A percentile compares a stretch with the other conserved stretches of the same genome.
These are phyloP conservation scores for Yponomeuta sedellus DNA, from an alignment of 2,888 invertebrate species.

Conservation along the genomic window DNA sequence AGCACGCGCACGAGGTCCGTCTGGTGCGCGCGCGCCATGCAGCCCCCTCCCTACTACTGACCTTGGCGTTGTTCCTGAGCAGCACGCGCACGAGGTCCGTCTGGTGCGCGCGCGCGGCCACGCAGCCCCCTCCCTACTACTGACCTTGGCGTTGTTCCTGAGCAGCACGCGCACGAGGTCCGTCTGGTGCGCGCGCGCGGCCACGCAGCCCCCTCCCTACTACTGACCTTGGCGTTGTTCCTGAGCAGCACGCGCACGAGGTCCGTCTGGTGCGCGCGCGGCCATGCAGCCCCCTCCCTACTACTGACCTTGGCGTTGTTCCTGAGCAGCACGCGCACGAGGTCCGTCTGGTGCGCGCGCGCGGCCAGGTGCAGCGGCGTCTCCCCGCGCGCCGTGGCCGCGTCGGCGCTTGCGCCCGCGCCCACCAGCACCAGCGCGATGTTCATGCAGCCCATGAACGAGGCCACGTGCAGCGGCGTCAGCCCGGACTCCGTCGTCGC, in stretches of 20 bases:
- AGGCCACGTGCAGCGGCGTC: conserved; percentile 97
- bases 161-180: conserved; percentile 97
- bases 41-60: too few species aligned
- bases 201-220: too few species aligned
- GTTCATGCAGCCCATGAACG: conserved; percentile 99
- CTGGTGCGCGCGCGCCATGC: conserved; percentile 98
- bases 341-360: conserved; percentile 97
- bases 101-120: conserved; percentile 98
- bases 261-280: conserved; percentile 94
- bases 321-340: conserved; percentile 94
- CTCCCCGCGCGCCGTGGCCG: conserved; percentile 96
- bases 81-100: conserved; percentile 97
- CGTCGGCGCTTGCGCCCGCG: conserved; percentile 94
- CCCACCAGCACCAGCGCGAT: conserved; percentile 94
- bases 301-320: conserved; percentile 88
- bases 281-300: too few species aligned
- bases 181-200: conserved; percentile 97
- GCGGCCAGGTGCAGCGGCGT: conserved; percentile 98
- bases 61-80: conserved; percentile 93
- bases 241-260: conserved; percentile 95
- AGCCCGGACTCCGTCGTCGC: conserved; percentile 88
- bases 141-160: conserved; percentile 92
- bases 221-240: conserved; percentile 89
- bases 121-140: too few species aligned
- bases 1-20: conserved; percentile 97